phyloP scores from a whole-genome alignment of 2,888 invertebrate genomes.

The Synanthedon formicaeformis region DNA sequence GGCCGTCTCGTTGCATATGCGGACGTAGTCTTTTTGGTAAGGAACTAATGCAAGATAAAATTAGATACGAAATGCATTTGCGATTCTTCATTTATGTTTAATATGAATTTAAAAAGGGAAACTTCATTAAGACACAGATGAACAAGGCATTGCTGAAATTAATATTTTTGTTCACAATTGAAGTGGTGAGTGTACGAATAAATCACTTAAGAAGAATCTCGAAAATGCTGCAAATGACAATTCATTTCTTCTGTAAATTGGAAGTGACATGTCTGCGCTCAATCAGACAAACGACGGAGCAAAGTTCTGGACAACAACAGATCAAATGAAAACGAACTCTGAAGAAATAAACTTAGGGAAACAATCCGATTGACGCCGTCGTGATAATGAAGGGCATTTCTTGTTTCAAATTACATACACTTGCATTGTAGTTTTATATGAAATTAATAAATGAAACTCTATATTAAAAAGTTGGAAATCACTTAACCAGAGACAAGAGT shows the following conservation, averaged over 20 bases:
- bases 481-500: conserved; percentile 14
- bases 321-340: conserved; percentile 12
- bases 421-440: background rate
- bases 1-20: conserved; percentile 42
- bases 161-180: conserved; percentile 10
- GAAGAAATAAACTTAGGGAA: conserved; percentile 1
- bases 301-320: conserved; percentile 22
- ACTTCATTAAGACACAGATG: too few relatives aligned
- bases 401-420: background rate
- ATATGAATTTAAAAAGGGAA: too few relatives aligned
- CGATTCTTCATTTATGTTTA: conserved; percentile 16
- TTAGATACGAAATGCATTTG: conserved; percentile 40
- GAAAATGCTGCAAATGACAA: conserved; percentile 23
- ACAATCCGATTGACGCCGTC: background rate
- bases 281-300: conserved; percentile 26
- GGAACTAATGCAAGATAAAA: conserved; percentile 25
- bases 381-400: background rate
- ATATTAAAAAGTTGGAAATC: background rate
- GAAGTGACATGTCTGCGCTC: conserved; percentile 36
- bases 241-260: conserved; percentile 35
- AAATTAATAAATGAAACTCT: background rate
- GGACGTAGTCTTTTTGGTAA: conserved; percentile 31
- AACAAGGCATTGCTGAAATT: too few relatives aligned
- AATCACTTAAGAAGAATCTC: conserved; percentile 26
- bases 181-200: conserved; percentile 21